phyloP scores from a whole-genome alignment of 1,140 invertebrate species.

The Drosophila nigrodunni region DNA sequence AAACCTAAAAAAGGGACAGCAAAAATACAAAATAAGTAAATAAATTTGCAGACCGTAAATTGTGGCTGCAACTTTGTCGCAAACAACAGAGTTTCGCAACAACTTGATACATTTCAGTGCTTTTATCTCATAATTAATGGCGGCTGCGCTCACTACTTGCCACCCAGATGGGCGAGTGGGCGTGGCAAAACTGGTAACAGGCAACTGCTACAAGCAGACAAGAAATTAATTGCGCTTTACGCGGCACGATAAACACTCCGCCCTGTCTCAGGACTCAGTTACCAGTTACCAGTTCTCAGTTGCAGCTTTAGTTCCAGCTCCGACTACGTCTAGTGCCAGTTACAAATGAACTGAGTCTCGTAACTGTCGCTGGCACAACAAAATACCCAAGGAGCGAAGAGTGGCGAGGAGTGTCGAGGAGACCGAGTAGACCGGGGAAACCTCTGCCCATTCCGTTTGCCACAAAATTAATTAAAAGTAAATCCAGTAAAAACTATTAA shows the following conservation, averaged over 20 bases:
- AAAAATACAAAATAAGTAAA: constrained; percentile 37
- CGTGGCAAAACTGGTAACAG: constrained; percentile 43
- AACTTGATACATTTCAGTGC: constrained; percentile 83
- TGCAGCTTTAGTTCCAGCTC: not conserved
- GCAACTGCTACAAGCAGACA: constrained; percentile 71
- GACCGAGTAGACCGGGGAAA: not conserved
- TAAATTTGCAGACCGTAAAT: constrained; percentile 69
- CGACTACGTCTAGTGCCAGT: constrained; percentile 35
- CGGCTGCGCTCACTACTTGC: constrained; percentile 52
- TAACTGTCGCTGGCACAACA: constrained; percentile 55
- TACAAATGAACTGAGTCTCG: constrained; percentile 75
- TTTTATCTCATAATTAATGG: constrained; percentile 82
- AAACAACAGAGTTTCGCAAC: constrained; percentile 54
- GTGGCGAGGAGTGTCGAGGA: not conserved
- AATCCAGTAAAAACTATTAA: constrained; percentile 82
- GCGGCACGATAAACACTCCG: constrained; percentile 74
- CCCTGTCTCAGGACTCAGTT: not conserved
- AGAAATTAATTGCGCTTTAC: constrained; percentile 81
- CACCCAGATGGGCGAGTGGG: not conserved
- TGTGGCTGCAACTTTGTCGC: constrained; percentile 78
- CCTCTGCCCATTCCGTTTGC: constrained; percentile 16
- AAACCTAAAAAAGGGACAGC: not conserved
- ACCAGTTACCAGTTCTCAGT: not conserved
- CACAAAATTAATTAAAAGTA: constrained; percentile 81
- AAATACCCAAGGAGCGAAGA: not conserved